A percentile compares a stretch with the other conserved stretches of the same genome.
Conservation (phyloP, 2,113 vertebrate species). For the Callospermophilus lateralis region DNA sequence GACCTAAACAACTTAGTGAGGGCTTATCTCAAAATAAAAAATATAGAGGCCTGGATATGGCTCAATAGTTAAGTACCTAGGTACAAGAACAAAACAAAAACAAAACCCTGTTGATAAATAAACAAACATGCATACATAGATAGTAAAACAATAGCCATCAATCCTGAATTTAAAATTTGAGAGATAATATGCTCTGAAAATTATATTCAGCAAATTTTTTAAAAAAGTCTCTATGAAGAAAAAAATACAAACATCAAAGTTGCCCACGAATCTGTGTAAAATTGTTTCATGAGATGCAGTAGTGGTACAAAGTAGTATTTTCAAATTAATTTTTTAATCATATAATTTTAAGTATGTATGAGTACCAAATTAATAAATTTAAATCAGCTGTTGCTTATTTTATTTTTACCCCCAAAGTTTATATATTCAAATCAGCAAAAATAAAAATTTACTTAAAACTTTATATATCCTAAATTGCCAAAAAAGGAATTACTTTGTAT, state of each 20-base stretch:
- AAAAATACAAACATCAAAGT: not conserved
- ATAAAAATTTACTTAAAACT: not conserved
- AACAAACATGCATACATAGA: not conserved
- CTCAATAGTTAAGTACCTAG: no score
- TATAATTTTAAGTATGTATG: constrained; percentile 46
- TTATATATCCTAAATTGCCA: not conserved
- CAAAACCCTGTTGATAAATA: not conserved
- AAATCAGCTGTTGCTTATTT: not conserved
- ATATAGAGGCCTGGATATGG: no score
- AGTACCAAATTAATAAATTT: constrained; percentile 40
- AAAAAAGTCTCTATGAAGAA: not conserved
- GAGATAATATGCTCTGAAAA: not conserved
- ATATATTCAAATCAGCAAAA: constrained; percentile 21
- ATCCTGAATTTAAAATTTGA: constrained; percentile 15
- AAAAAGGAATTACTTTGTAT: not conserved
- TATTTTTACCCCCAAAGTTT: constrained; percentile 36
- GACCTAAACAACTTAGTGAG: no score
- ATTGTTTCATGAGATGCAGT: constrained; percentile 14
- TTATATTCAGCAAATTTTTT: not conserved
- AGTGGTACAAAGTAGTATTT: not conserved
- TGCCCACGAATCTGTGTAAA: not conserved
- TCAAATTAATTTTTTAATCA: constrained; percentile 51
- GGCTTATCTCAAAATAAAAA: no score
- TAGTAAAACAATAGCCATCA: not conserved
- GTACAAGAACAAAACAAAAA: not conserved